Conservation (phyloP, 1,140 invertebrate species). For the Bombus superbus region DNA sequence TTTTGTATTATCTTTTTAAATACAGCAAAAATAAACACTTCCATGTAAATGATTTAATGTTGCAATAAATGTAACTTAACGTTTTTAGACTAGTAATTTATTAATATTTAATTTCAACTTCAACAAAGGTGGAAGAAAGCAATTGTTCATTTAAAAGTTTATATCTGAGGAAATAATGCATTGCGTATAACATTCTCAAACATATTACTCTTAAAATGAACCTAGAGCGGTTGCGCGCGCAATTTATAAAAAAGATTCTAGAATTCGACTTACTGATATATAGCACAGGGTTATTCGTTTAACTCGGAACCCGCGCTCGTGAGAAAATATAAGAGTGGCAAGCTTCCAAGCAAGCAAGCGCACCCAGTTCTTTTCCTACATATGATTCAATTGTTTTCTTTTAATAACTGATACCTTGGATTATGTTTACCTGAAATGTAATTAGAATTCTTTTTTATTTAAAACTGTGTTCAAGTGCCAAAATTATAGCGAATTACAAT, state of each 20-base stretch:
- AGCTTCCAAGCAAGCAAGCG: too few species aligned
- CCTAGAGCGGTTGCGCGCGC: not conserved
- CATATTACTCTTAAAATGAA: not conserved
- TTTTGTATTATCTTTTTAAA: slow-evolving; percentile 6
- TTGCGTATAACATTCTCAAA: not conserved
- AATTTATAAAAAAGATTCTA: not conserved
- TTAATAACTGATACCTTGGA: too few species aligned
- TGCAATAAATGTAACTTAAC: slow-evolving; percentile 24
- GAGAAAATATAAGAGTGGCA: too few species aligned
- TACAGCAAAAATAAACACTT: not conserved
- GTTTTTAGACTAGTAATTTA: not conserved
- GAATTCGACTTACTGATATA: not conserved
- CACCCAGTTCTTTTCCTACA: too few species aligned
- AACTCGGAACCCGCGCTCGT: too few species aligned
- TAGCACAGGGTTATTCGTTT: too few species aligned
- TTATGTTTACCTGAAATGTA: too few species aligned
- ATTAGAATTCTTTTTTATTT: too few species aligned
- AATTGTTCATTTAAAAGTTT: not conserved
- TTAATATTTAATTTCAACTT: not conserved
- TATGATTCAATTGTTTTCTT: too few species aligned
- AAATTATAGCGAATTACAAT: too few species aligned
- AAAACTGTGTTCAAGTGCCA: too few species aligned
- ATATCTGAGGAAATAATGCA: not conserved
- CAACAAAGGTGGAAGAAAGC: not conserved
- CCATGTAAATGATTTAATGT: slow-evolving; percentile 10